Evolutionary conservation across 2,888 invertebrate genomes (phyloP), one percentile per base, ranked within the genome.

Genomic region (Micoletzkya japonica): DNA sequence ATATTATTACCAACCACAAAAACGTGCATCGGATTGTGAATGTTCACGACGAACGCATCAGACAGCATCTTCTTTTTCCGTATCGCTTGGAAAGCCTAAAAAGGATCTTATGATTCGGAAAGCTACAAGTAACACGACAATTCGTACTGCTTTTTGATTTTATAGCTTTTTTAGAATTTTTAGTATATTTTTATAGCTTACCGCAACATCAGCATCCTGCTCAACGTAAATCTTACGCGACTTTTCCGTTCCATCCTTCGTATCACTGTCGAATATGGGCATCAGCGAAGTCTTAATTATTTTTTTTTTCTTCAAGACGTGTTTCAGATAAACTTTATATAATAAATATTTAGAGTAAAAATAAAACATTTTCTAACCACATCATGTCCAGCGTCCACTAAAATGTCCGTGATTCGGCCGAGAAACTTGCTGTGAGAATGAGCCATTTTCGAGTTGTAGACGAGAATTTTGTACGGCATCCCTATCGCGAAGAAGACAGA

Each of bases 381-480:
- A 44, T 61, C 49, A 44, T 61, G 39, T 14, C 61, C 61, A 1
- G 61, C 39, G 17, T 61, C 61, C 2, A 49, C 61, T 1, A 61
- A 49, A 44, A 61, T 61, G n/a, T 61, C 61, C 2, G 61, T 49
- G 61, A 61, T 61, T 7, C 30, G 39, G 28, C 61, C 61, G 20
- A 61, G 39, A 32, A 44, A 61, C 39, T 61, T 61, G n/a, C 36
- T 36, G 30, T 61, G 61, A 24, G 61, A 61, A 17, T 61, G 61
- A 2, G 44, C 61, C 6, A 32, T 44, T 20, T 49, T 28, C 28
- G 49, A 14, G 30, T 61, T 61, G 49, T 61, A 61, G 4, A 61
- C 61, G 49, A 61, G 49, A n/a, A 61, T 49, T 49, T 61, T 61
- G 61, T 61, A 24, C n/a, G n/a, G n/a, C n/a, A n/a, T n/a, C n/a